Evolutionary conservation across 2,888 invertebrate genomes (phyloP), one percentile per base, ranked within the genome.

Genomic region (Allophyes oxyacanthae): DNA sequence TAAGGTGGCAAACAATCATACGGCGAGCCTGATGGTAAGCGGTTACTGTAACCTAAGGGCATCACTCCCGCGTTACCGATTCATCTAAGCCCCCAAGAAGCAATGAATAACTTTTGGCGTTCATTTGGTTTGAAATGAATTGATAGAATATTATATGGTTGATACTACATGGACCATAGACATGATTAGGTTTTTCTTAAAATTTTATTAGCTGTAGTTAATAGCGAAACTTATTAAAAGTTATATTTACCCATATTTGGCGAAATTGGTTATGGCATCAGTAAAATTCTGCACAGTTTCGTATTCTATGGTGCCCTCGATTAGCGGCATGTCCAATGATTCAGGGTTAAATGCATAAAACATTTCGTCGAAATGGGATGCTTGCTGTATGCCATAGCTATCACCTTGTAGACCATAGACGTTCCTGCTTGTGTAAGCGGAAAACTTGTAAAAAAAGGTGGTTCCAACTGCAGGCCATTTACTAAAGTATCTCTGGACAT

Each of bases 231-330:
- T n/a, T n/a, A n/a, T n/a, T n/a, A n/a, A n/a, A n/a, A n/a, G n/a
- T n/a, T 10, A 41, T 11, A 36, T 30, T 83, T 72, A 89, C 89
- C 89, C 85, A 52, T 73, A 83, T 69, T 89, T 89, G n/a, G 85
- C 87, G 57, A 88, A 90, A 62, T 88, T 89, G 0, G 84, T 82
- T 30, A 88, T 79, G 2, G 86, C 48, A 0, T 72, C 72, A 40
- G 81, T 84, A 0, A 77, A 72, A 20, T 79, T 67, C n/a, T 84
- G 63, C 1, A 89, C 68, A 65, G 88, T 74, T 38, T 77, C 66
- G 41, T 83, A 85, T 41, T 82, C 82, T 33, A 68, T 76, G 42
- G 75, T 78, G 2, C 62, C 64, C 6, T 73, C 82, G 13, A 75
- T 72, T 5, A 86, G 32, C 0, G 75, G 68, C 26, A 86, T 20